Conservation (phyloP, 2,113 vertebrate genomes). For the Cyanoderma ruficeps region DNA sequence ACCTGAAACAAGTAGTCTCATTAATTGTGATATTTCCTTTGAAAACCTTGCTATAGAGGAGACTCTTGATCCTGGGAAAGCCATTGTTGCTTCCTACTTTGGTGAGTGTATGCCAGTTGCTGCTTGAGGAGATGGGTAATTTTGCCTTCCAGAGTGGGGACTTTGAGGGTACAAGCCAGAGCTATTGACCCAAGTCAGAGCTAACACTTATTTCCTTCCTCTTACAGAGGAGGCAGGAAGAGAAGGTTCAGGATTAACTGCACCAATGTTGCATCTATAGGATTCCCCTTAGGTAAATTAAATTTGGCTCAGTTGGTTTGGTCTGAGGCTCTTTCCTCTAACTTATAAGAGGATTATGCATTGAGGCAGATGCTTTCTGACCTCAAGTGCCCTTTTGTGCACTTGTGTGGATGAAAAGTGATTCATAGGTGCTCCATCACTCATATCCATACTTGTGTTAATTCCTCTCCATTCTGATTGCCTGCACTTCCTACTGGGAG, state of each 20-base stretch:
- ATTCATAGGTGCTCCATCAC: background rate
- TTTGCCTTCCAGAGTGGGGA: background rate
- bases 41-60: background rate
- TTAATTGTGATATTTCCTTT: background rate
- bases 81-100: background rate
- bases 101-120: background rate
- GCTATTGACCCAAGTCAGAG: background rate
- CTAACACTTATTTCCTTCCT: background rate
- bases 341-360: background rate
- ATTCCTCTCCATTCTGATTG: background rate
- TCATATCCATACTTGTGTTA: fast-evolving
- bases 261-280: background rate
- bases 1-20: background rate
- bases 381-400: background rate
- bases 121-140: background rate
- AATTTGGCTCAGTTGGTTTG: background rate
- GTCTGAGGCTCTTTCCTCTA: background rate
- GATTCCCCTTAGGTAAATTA: background rate
- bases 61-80: background rate
- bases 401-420: background rate
- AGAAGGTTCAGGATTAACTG: background rate
- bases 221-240: background rate
- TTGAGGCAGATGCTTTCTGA: background rate
- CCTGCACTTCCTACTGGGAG: background rate
- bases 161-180: background rate